A percentile compares a stretch with the other conserved stretches of the same genome.
Evolutionary conservation across 2,113 vertebrate species (phyloP).

Genomic region (Cichladusa arquata): DNA sequence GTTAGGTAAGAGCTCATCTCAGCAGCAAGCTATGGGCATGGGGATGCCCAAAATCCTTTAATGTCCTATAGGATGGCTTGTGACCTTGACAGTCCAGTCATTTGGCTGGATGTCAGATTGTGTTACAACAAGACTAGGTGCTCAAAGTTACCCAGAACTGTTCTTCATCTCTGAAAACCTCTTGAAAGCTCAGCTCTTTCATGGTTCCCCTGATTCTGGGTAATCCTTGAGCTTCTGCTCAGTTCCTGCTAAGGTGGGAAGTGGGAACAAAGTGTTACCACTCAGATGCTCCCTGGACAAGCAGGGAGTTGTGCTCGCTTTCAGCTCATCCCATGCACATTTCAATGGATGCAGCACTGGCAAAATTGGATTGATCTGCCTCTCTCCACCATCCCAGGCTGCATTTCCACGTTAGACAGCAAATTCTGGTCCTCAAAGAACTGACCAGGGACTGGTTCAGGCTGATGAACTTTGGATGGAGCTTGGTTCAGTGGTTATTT

Average conservation of each 20-base stretch:
- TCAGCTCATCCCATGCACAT: neutral
- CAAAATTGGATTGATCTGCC: neutral
- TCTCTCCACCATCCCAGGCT: neutral
- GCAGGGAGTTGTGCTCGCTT: neutral
- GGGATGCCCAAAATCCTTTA: neutral
- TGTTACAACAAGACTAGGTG: neutral
- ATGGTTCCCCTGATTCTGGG: neutral
- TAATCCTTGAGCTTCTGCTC: neutral
- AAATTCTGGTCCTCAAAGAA: neutral
- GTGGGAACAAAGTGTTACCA: neutral
- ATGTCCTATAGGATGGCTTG: neutral
- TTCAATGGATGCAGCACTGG: neutral
- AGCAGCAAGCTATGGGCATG: neutral
- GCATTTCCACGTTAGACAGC: neutral
- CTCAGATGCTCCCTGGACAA: neutral
- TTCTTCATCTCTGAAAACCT: neutral
- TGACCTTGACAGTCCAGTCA: neutral
- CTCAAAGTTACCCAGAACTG: neutral
- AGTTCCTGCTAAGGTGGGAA: neutral
- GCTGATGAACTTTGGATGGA: neutral
- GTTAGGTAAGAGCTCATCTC: neutral
- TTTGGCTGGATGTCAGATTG: neutral
- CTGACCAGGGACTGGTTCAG: neutral
- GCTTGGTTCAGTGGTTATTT: neutral
- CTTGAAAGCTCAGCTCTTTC: neutral